These are phyloP conservation scores for Tenthredo mesomela DNA, from an alignment of 2,888 invertebrate species.

Conservation along the genomic window DNA sequence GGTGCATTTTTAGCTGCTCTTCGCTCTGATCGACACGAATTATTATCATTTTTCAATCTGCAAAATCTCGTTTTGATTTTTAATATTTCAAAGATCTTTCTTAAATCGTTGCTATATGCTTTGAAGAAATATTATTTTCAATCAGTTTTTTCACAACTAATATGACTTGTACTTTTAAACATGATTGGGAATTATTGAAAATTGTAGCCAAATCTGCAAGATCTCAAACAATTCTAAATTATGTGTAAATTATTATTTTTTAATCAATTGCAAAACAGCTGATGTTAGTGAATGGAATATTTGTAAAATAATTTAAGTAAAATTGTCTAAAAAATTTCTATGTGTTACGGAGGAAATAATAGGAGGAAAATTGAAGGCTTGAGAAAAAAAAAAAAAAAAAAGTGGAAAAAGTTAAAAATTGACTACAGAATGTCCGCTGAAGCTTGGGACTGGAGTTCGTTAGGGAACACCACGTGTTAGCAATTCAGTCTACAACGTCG, in stretches of 20 bases:
- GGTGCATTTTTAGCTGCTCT: neutral
- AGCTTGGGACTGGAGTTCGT: conserved; percentile 63
- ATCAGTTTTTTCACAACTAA: neutral
- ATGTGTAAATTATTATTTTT: no score
- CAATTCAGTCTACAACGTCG: conserved; percentile 62
- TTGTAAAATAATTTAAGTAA: neutral
- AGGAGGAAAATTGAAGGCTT: no score
- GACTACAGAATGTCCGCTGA: conserved; percentile 2
- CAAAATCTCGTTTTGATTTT: no score
- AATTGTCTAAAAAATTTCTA: neutral
- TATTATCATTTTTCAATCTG: neutral
- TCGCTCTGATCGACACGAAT: neutral
- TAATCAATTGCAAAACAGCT: no score
- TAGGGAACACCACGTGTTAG: conserved; percentile 66
- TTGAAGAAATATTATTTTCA: neutral
- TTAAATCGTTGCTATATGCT: no score
- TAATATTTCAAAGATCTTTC: no score
- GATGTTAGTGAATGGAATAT: no score
- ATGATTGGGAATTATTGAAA: no score
- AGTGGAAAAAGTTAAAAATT: neutral
- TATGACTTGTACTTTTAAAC: no score
- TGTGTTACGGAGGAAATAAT: neutral
- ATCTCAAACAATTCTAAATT: no score
- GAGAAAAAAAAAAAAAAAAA: neutral
- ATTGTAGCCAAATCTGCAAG: no score